Evolutionary conservation across 2,797 vertebrate genomes (phyloP), one percentile per base, ranked within the genome.

Genomic region (Erpetoichthys calabaricus): DNA sequence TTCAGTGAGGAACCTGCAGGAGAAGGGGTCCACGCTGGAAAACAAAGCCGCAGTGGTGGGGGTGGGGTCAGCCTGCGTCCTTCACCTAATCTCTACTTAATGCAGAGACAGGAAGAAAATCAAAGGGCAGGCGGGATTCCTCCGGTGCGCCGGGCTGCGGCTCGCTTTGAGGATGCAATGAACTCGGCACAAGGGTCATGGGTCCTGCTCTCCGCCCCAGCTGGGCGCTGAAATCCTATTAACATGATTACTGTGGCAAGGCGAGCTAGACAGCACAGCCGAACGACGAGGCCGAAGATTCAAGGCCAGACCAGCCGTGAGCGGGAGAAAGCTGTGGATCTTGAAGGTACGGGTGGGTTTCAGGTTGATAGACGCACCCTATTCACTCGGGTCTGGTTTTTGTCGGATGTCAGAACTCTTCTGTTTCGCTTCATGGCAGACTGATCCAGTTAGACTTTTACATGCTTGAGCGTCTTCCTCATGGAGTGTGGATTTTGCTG

Each of bases 1-100:
- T 71, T 70, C 60, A 5, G 46, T 6, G 6, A 47, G 68, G 65
- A 68, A 70, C 70, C 74, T 75, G 73, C 79, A 80, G 81, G 76
- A 75, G 59, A 6, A 58, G 57, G 64, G 63, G 61, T 66, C 56
- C 66, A 49, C 8, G 53, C 56, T 2, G 57, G 67, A 85, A 80
- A 83, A 84, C 70, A 65, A 71, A 68, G 58, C 71, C 66, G 75
- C 45, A 6, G 64, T 73, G 70, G 59, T 62, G 64, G 59, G 62
- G 68, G 60, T 62, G 56, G 66, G 67, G 65, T 66, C 65, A 69
- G 68, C 62, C 67, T 49, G 47, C n/a, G 47, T 49, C 47, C 47
- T 49, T 9, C 7, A n/a, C 47, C 47, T 49, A 49, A 49, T 49
- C 47, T 49, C 47, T 49, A 6, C 47, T 49, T 3, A 49, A 49